A percentile compares a stretch with the other conserved stretches of the same genome.
Evolutionary conservation across 2,797 vertebrate species (phyloP).

Genomic region (Propithecus perrieri): DNA sequence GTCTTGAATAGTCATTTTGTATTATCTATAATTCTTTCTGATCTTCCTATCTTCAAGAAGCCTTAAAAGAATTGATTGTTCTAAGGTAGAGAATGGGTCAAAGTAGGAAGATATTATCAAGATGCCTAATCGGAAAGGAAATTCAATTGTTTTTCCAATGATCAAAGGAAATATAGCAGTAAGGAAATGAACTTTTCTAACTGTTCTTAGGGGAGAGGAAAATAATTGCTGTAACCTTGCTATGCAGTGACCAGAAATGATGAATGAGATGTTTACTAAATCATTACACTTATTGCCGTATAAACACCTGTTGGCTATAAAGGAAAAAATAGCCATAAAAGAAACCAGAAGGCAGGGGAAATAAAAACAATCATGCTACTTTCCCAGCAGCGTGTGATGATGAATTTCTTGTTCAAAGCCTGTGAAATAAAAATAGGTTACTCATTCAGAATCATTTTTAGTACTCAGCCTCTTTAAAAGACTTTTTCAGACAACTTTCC

Average conservation of each 20-base stretch:
- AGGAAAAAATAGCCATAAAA: background rate
- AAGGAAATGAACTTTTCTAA: slow-evolving; percentile 10
- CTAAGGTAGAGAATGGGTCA: background rate
- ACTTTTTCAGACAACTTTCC: background rate
- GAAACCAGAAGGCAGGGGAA: slow-evolving; percentile 17
- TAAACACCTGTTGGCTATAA: slow-evolving; percentile 35
- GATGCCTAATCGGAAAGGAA: slow-evolving; percentile 37
- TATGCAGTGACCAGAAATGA: background rate
- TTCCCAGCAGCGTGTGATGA: background rate
- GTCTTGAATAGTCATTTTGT: background rate
- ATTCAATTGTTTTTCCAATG: background rate
- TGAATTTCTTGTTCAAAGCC: slow-evolving; percentile 28
- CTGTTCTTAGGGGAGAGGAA: background rate
- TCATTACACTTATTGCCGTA: background rate
- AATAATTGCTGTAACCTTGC: background rate
- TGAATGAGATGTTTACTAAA: slow-evolving; percentile 41
- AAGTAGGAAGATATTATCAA: background rate
- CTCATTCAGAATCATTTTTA: slow-evolving; percentile 28
- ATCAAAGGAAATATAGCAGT: background rate
- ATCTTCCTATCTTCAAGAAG: background rate
- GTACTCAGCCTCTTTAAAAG: slow-evolving; percentile 33
- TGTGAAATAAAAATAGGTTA: slow-evolving; percentile 30
- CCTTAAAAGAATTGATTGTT: slow-evolving; percentile 28
- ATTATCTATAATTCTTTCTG: background rate
- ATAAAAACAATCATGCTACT: slow-evolving; percentile 11